Evolutionary conservation across 2,113 vertebrate species (phyloP).

Genomic region (Pavo muticus): DNA sequence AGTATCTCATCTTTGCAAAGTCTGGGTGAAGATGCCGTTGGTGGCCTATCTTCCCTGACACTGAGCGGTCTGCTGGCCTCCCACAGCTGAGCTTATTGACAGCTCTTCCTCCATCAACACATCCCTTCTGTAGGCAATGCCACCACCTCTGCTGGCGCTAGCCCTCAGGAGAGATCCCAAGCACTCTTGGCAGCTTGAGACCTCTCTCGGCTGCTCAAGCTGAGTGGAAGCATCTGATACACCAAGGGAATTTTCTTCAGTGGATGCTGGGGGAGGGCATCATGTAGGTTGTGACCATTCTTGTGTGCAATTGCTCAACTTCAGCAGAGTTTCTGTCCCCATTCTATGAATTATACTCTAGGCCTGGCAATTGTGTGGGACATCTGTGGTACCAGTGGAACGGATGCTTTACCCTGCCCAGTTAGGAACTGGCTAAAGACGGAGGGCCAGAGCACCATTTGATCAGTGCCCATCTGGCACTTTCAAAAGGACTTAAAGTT

Average conservation of each 20-base stretch:
- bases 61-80: neutral
- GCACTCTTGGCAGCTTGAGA: neutral
- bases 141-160: neutral
- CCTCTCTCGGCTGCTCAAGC: neutral
- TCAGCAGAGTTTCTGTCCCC: neutral
- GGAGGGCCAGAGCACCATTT: neutral
- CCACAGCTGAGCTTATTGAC: neutral
- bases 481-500: neutral
- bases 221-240: neutral
- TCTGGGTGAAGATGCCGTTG: neutral
- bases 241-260: neutral
- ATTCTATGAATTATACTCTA: neutral
- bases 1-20: neutral
- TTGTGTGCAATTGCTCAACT: neutral
- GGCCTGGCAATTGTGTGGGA: neutral
- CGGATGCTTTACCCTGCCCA: neutral
- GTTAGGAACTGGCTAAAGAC: neutral
- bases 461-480: neutral
- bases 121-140: neutral
- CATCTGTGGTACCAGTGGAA: neutral
- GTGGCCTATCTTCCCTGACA: neutral
- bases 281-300: neutral
- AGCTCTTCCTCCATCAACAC: neutral
- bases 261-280: neutral
- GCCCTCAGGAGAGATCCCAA: neutral